Evolutionary conservation across 2,888 invertebrate species (phyloP), one percentile per base, ranked within the genome.

Genomic region (Serrognathus titanus): DNA sequence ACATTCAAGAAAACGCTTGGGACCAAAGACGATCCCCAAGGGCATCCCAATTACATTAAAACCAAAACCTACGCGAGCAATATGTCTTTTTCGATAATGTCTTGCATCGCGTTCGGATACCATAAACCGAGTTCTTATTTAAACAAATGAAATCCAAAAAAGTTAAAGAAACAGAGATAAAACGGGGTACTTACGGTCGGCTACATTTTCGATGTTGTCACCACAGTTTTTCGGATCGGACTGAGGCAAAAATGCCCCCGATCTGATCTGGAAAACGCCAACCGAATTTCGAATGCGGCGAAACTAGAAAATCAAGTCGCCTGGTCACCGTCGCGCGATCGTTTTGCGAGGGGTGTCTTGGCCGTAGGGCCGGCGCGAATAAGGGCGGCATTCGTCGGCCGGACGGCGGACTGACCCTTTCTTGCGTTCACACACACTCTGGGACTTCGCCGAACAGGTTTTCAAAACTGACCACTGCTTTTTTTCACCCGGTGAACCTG

Each of bases 231-330:
- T 67, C 62, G 68, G 67, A 71, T 71, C 74, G 72, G 71, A 75
- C 75, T 75, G 73, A 69, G 63, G 62, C 49, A 59, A 50, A 62
- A 45, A 20, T 11, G 37, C 11, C n/a, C 9, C 12, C 49, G 49
- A 37, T 13, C 31, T 48, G n/a, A 12, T 48, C 10, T 35, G 48
- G 20, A 35, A 48, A 66, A 62, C 56, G 61, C 61, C 60, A 60
- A 66, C 58, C 68, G 65, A 61, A 56, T 55, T 61, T 63, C 58
- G 52, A 55, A 64, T 59, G 62, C 55, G 51, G 65, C 64, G 67
- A 70, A 75, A 75, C 75, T 70, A 65, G 75, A 75, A 75, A 75
- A 74, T 74, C 75, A 72, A 69, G 75, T 75, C 71, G 64, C 63
- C 69, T 71, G 74, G 73, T 73, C 74, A 74, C 65, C 65, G 31